These are phyloP conservation scores for Prenolepis imparis DNA, from an alignment of 2,888 invertebrate species.

Conservation along the genomic window DNA sequence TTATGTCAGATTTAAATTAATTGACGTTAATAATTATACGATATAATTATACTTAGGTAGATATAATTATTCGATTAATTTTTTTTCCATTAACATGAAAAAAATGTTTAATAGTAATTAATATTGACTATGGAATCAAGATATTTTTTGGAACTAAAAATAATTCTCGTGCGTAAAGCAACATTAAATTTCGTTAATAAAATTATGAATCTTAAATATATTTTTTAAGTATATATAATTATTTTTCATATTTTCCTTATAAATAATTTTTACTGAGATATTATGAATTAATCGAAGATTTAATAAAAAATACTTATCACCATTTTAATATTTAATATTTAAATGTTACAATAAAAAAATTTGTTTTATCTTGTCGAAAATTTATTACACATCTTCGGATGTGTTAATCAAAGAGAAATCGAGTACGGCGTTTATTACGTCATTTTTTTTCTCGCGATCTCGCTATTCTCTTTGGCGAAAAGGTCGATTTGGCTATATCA, in stretches of 20 bases:
- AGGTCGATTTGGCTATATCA: slow-evolving; percentile 61
- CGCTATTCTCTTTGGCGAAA: slow-evolving; percentile 24
- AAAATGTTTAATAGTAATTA: too few species aligned
- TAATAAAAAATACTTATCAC: neutral
- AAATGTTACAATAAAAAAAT: neutral
- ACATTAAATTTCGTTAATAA: neutral
- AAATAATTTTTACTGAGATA: too few species aligned
- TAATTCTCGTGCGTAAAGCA: neutral
- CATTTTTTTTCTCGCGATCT: slow-evolving; percentile 43
- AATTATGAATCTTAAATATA: neutral
- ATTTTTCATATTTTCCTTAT: too few species aligned
- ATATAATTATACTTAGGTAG: neutral
- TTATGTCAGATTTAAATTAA: neutral
- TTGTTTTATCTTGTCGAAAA: neutral
- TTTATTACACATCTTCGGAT: neutral
- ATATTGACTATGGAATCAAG: too few species aligned
- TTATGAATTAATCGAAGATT: too few species aligned
- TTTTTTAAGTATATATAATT: too few species aligned
- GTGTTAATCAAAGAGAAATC: neutral
- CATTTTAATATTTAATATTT: neutral
- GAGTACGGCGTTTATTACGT: neutral
- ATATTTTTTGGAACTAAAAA: neutral
- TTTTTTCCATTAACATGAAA: neutral
- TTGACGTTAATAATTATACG: slow-evolving; percentile 4
- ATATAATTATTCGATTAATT: neutral